Base-by-base conservation (phyloP, 1,140 invertebrate species). In the Drosophila sproati region DNA sequence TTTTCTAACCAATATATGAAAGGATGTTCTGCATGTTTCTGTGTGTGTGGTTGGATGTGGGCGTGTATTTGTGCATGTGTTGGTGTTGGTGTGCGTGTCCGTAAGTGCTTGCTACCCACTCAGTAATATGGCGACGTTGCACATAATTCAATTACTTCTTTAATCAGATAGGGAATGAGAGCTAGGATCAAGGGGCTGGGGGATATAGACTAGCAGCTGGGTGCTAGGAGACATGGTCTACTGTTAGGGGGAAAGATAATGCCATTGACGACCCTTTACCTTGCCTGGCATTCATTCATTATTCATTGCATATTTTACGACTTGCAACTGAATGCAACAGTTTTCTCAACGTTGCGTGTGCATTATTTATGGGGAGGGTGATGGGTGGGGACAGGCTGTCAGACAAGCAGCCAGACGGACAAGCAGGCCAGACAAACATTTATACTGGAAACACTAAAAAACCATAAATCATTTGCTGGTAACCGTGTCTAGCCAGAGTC, bases 321-420 rank as follows among this genome's bases (percentile, higher is more conserved):
- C 34, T 28, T 8, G 48, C 7, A 37, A 12, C 28, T n/a, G 8
- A 63, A 56, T 52, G 79, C 79, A 78, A 82, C 69, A 82, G 74
- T 73, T 81, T 64, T 59, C 45, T 37, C 48, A 35, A 68, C 73
- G 45, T 45, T 48, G 72, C 71, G 68, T 83, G 77, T 68, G 50
- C 57, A 60, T 69, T 55, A 79, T 61, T 61, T 68, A 28, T 3
- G n/a, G 39, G 7, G 39, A 41, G 2, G 2, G 3, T 37, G 39
- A 41, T 34, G 5, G 39, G 7, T 10, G 39, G 5, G 4, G 7
- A 41, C 39, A n/a, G 39, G 10, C 37, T 39, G 37, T 41, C 7
- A 7, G 7, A 37, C 35, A 43, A 43, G n/a, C 2, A 43, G 2
- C 4, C 5, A 37, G 35, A n/a, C 39, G 39, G n/a, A n/a, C n/a